Base-by-base conservation (phyloP, 2,888 invertebrate species). In the Drosophila monieri region DNA sequence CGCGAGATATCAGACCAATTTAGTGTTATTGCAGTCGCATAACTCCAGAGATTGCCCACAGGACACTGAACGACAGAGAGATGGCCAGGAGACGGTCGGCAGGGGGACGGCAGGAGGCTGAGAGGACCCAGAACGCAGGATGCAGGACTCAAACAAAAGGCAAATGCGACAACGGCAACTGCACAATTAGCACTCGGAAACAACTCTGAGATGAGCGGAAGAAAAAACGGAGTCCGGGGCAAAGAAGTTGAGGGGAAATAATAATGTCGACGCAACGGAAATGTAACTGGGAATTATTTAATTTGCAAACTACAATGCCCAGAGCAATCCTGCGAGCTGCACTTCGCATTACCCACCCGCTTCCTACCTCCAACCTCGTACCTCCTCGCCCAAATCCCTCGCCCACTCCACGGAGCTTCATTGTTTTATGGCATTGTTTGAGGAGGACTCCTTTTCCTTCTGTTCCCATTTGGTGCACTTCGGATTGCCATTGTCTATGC, bases 261-360 rank as follows among this genome's bases (percentile, higher is more conserved):
- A 81, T 81, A 81, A 85, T 81, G 81, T 68, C 81, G 81, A 79
- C 79, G 81, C 80, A 78, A 78, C 87, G 88, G 85, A 85, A 88
- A 88, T 88, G 85, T 88, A 77, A 81, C 84, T 88, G 85, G 85
- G 88, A 85, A 88, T 88, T 88, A 85, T 85, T 85, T 85, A 85
- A 85, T 85, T 87, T 88, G 85, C 85, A 79, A 85, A 76, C 83
- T 84, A 83, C 85, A 77, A 77, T 78, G 77, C 69, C 68, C 73
- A 61, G 55, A 57, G 73, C 71, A 64, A 47, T 64, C 64, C 62
- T 39, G 69, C 27, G 56, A 62, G 47, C 69, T 48, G 47, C 59
- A 32, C 27, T 59, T 47, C 32, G 48, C 48, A 18, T 8, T 30
- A 35, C 35, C 21, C 15, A 6, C 35, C 35, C n/a, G 14, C 35